These are phyloP conservation scores for Spisula solida DNA, from an alignment of 2,888 invertebrate species.

Conservation along the genomic window DNA sequence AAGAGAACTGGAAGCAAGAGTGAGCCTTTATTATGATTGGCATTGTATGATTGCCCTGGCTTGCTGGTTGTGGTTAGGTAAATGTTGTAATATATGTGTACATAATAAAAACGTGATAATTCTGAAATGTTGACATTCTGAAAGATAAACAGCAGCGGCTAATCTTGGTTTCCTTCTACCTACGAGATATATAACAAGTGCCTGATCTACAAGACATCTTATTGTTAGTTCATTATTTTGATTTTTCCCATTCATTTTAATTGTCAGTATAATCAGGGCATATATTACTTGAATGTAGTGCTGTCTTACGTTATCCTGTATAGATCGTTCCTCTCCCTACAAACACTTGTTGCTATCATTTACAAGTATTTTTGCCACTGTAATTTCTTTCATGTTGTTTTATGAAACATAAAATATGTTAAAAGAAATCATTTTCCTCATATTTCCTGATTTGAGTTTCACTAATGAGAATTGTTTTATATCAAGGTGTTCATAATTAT, in stretches of 20 bases:
- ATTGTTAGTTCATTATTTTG: not conserved
- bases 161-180: not conserved
- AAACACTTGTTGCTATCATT: constrained; percentile 25
- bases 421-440: constrained; percentile 21
- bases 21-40: not conserved
- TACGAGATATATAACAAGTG: not conserved
- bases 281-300: not conserved
- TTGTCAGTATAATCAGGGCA: not conserved
- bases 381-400: constrained; percentile 21
- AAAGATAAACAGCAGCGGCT: not conserved
- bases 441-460: not conserved
- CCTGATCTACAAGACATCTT: too few relatives aligned
- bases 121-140: not conserved
- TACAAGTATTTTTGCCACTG: constrained; percentile 23
- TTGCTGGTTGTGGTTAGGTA: not conserved
- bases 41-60: not conserved
- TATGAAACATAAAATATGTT: constrained; percentile 13
- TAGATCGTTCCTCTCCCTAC: not conserved
- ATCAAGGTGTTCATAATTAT: constrained; percentile 28
- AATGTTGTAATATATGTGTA: not conserved
- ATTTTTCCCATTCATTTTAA: constrained; percentile 10
- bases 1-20: not conserved
- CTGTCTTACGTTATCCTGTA: not conserved
- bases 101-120: not conserved
- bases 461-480: constrained; percentile 32